Evolutionary conservation across 2,888 invertebrate species (phyloP).

Genomic region (Autographa gamma): DNA sequence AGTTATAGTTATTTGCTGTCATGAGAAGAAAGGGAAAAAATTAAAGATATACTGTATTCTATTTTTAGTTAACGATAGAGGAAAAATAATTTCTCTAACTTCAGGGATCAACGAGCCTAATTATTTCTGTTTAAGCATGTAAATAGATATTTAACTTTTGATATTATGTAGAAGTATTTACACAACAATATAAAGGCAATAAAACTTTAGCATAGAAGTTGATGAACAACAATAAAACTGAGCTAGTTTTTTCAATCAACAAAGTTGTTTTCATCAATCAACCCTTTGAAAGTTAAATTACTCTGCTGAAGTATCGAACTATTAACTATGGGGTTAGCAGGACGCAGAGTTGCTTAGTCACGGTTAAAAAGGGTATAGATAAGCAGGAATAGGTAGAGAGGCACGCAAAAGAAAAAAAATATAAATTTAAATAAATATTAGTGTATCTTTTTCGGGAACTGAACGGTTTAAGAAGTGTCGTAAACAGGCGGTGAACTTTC

Average conservation of each 20-base stretch:
- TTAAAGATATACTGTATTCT: no score
- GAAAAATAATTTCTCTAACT: no score
- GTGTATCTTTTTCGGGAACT: no score
- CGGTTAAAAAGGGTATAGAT: neutral
- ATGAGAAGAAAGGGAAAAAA: no score
- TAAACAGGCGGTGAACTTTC: no score
- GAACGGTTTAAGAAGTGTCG: no score
- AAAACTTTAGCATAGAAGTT: neutral
- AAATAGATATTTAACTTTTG: no score
- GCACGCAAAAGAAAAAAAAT: neutral
- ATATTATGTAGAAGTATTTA: neutral
- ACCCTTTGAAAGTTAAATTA: conserved; percentile 62
- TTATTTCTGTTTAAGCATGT: no score
- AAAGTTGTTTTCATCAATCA: conserved; percentile 58
- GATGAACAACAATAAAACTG: conserved; percentile 2
- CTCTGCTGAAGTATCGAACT: conserved; percentile 54
- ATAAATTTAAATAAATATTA: no score
- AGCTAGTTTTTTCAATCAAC: conserved; percentile 51
- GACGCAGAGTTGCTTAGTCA: neutral
- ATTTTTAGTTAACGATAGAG: no score
- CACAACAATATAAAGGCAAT: neutral
- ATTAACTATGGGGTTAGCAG: conserved; percentile 42
- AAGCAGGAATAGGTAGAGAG: neutral
- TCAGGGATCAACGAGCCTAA: no score
- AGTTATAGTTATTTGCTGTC: no score